A percentile compares a stretch with the other conserved stretches of the same genome.
phyloP scores from a whole-genome alignment of 2,797 vertebrate species.

The Muraenolepis orangiensis region DNA sequence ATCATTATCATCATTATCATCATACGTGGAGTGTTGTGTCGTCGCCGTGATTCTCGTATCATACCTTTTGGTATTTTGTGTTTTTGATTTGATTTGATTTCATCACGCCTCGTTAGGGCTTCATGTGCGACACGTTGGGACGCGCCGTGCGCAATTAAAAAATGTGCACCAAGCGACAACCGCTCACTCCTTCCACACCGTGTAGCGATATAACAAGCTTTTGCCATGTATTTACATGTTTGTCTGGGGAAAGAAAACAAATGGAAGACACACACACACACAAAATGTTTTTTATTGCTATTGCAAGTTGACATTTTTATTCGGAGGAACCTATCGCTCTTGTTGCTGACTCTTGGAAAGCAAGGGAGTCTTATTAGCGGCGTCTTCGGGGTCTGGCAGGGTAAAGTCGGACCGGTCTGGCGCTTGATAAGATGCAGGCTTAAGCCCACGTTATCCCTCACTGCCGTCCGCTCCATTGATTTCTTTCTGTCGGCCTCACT shows the following conservation, averaged over 20 bases:
- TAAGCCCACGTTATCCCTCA: constrained; percentile 50
- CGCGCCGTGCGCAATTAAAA: background rate
- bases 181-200: background rate
- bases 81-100: background rate
- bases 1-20: too few relatives aligned
- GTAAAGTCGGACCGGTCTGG: constrained; percentile 41
- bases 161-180: background rate
- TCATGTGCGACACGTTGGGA: background rate
- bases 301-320: constrained; percentile 58
- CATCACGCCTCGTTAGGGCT: background rate
- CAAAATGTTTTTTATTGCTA: constrained; percentile 51
- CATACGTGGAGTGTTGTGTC: background rate
- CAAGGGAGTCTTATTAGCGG: constrained; percentile 42
- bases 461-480: constrained; percentile 47
- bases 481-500: constrained; percentile 47
- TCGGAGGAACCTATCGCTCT: constrained; percentile 48
- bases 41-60: background rate
- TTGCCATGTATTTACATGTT: constrained; percentile 42
- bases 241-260: constrained; percentile 16
- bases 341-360: constrained; percentile 52
- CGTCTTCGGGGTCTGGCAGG: constrained; percentile 44
- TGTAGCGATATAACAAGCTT: constrained; percentile 18
- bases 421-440: constrained; percentile 44
- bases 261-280: constrained; percentile 45
- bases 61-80: background rate